Percentiles rank a stretch among this genome's conserved stretches.
These are phyloP conservation scores for Centropyge bicolor DNA, from an alignment of 2,797 vertebrate species.

Conservation along the genomic window DNA sequence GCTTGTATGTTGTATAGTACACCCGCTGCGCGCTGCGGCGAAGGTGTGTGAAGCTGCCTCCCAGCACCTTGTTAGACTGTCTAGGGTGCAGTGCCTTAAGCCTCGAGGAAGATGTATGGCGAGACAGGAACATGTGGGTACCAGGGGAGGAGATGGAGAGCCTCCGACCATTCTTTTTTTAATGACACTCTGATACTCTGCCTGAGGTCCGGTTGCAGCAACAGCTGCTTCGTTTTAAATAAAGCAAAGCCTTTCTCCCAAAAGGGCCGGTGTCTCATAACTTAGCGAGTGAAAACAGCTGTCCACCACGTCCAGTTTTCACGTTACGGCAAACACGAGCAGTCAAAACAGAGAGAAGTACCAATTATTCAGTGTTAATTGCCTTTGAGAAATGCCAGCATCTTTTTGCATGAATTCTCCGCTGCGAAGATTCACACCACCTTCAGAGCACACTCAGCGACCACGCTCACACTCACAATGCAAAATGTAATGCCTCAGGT, in stretches of 20 bases:
- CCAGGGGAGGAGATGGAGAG: conserved; percentile 75
- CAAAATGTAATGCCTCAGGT: neutral
- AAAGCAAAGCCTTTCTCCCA: conserved; percentile 73
- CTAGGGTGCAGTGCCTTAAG: conserved; percentile 69
- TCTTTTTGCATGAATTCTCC: conserved; percentile 26
- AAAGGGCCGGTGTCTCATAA: conserved; percentile 61
- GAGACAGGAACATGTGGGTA: conserved; percentile 71
- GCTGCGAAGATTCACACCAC: conserved; percentile 27
- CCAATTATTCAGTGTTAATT: conserved; percentile 60
- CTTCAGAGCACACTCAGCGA: conserved; percentile 3
- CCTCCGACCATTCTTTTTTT: conserved; percentile 76
- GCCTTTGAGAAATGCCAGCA: conserved; percentile 43
- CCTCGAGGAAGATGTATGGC: conserved; percentile 82
- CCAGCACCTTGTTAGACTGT: conserved; percentile 80
- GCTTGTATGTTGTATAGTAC: conserved; percentile 40
- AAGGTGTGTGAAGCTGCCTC: conserved; percentile 71
- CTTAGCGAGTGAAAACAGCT: conserved; percentile 67
- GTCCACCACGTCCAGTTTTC: conserved; percentile 35
- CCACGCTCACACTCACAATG: conserved; percentile 12
- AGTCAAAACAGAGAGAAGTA: conserved; percentile 41
- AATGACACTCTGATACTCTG: conserved; percentile 77
- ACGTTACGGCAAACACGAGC: conserved; percentile 32
- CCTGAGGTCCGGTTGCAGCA: conserved; percentile 77
- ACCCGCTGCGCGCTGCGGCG: conserved; percentile 46
- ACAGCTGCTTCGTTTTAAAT: conserved; percentile 85